A percentile compares a stretch with the other conserved stretches of the same genome.
Evolutionary conservation across 2,797 vertebrate species (phyloP).

Genomic region (Florisuga fusca): DNA sequence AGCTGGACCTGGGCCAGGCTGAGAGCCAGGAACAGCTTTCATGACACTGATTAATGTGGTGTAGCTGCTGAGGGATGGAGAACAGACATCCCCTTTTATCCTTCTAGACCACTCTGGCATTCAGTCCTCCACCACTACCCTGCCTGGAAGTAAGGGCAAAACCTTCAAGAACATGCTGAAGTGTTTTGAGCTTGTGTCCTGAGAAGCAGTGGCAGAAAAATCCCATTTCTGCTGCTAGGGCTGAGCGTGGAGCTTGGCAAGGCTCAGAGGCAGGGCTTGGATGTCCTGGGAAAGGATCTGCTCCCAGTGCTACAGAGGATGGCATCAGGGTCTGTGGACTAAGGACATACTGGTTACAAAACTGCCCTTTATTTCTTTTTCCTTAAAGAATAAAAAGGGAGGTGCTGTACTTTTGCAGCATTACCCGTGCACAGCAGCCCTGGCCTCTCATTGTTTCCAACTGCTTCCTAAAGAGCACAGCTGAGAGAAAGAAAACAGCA

Average conservation of each 20-base stretch:
- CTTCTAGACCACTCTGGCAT: not conserved
- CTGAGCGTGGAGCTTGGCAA: not conserved
- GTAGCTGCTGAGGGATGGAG: not conserved
- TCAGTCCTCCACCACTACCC: not conserved
- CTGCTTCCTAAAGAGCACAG: not conserved
- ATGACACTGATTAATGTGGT: not conserved
- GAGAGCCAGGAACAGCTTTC: not conserved
- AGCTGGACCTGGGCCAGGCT: not conserved
- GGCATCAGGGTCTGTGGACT: accelerated
- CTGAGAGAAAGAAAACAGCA: not conserved
- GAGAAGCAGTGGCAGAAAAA: not conserved
- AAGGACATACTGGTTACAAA: not conserved
- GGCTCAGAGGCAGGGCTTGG: not conserved
- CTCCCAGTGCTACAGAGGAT: accelerated
- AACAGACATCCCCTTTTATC: not conserved
- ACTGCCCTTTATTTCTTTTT: too few species aligned
- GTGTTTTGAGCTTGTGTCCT: not conserved
- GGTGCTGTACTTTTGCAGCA: accelerated
- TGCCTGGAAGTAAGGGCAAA: not conserved
- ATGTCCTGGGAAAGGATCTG: not conserved
- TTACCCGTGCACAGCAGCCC: accelerated
- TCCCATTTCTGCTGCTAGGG: not conserved
- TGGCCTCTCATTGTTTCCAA: accelerated
- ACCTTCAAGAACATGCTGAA: not conserved
- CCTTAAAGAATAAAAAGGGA: not conserved